phyloP scores from a whole-genome alignment of 2,888 invertebrate species.

The Lasioglossum zephyrum region DNA sequence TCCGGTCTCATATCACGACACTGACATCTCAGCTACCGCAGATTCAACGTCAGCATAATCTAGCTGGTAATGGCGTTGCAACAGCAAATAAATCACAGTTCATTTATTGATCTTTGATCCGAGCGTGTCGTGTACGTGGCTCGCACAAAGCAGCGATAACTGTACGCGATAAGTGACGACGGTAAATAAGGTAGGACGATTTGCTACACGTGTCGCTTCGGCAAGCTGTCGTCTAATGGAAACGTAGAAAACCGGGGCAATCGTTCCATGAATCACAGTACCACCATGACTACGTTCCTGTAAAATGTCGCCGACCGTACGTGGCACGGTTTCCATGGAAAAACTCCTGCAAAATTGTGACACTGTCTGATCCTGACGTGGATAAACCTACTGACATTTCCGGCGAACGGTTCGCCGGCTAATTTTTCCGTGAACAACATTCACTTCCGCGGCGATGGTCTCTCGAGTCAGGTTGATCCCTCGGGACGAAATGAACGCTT shows the following conservation, averaged over 20 bases:
- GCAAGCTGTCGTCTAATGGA: neutral
- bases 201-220: conserved; percentile 22
- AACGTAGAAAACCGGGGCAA: conserved; percentile 31
- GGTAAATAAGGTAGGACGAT: conserved; percentile 39
- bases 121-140: conserved; percentile 22
- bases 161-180: conserved; percentile 31
- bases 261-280: conserved; percentile 22
- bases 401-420: conserved; percentile 27
- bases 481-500: conserved; percentile 37
- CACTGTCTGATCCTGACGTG: neutral
- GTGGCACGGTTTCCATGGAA: neutral
- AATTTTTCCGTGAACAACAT: conserved; percentile 41
- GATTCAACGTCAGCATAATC: conserved; percentile 6
- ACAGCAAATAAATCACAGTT: conserved; percentile 52
- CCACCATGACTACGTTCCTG: neutral
- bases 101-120: conserved; percentile 62
- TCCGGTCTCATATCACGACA: conserved; percentile 54
- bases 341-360: neutral
- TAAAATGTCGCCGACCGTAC: neutral
- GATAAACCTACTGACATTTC: conserved; percentile 36
- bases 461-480: conserved; percentile 23
- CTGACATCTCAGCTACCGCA: conserved; percentile 22
- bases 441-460: conserved; percentile 45
- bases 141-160: conserved; percentile 40
- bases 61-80: conserved; percentile 24